Percentiles rank a stretch among this genome's conserved stretches.
Evolutionary conservation across 2,888 invertebrate species (phyloP).

Genomic region (Hydriomena furcata): DNA sequence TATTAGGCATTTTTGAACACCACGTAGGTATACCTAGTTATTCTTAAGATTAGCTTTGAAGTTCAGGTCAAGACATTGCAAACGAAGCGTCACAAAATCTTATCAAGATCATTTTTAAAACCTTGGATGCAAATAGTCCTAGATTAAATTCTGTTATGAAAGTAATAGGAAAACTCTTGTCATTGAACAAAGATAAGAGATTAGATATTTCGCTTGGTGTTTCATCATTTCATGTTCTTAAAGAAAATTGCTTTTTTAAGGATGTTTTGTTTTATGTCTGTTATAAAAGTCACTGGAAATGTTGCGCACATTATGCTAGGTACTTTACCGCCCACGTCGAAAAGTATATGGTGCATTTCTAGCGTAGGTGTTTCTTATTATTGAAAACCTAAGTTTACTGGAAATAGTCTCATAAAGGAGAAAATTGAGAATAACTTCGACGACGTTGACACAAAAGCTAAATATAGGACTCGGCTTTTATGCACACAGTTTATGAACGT

Average conservation of each 20-base stretch:
- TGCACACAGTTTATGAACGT: not conserved
- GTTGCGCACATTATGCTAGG: not conserved
- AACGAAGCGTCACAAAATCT: not conserved
- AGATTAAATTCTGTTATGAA: no score
- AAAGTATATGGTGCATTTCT: slow-evolving; percentile 1
- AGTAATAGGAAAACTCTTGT: no score
- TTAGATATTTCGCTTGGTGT: no score
- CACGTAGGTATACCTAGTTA: no score
- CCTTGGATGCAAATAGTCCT: slow-evolving; percentile 6
- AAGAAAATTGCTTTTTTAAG: not conserved
- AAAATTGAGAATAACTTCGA: no score
- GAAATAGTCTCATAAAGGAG: no score
- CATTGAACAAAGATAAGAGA: no score
- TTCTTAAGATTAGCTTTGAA: no score
- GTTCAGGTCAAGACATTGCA: not conserved
- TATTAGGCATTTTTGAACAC: no score
- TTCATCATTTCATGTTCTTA: not conserved
- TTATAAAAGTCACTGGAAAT: not conserved
- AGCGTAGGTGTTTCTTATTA: not conserved
- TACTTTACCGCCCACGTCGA: not conserved
- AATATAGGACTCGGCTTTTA: no score
- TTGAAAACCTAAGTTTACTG: not conserved
- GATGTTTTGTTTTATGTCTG: not conserved
- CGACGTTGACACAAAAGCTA: no score
- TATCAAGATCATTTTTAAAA: slow-evolving; percentile 10